A percentile compares a stretch with the other conserved stretches of the same genome.
phyloP scores from a whole-genome alignment of 2,888 invertebrate species.

The Eupithecia centaureata region DNA sequence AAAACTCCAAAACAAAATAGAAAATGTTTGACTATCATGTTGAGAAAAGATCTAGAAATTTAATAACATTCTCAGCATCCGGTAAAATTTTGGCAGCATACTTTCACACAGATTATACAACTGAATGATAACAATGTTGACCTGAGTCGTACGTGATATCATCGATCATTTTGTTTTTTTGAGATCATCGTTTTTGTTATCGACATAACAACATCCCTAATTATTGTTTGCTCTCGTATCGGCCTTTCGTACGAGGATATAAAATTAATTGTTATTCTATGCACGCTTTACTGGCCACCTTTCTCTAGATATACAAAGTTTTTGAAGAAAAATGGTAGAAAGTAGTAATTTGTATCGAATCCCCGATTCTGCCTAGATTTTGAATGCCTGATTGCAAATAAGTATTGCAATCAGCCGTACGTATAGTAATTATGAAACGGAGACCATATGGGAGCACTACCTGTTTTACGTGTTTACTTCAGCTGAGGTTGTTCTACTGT shows the following conservation, averaged over 20 bases:
- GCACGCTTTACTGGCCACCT: slow-evolving; percentile 61
- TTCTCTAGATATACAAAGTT: slow-evolving; percentile 61
- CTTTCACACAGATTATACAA: slow-evolving; percentile 19
- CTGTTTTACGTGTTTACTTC: neutral
- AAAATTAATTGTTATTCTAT: slow-evolving; percentile 70
- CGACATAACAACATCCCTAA: slow-evolving; percentile 48
- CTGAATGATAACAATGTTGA: slow-evolving; percentile 21
- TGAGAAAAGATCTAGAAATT: neutral
- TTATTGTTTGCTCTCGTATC: slow-evolving; percentile 39
- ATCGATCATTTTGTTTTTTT: slow-evolving; percentile 27
- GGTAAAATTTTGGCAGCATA: slow-evolving; percentile 9
- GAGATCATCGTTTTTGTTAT: slow-evolving; percentile 35
- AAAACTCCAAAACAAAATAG: neutral
- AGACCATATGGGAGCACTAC: neutral
- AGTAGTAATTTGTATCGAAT: slow-evolving; percentile 14
- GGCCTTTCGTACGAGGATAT: slow-evolving; percentile 62
- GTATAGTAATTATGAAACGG: neutral
- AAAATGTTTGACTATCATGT: neutral
- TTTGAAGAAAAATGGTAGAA: slow-evolving; percentile 39
- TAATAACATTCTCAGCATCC: neutral
- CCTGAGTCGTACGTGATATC: slow-evolving; percentile 19
- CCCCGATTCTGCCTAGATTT: neutral
- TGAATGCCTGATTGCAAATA: neutral
- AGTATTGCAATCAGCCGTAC: no score
- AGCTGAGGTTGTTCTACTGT: neutral